Evolutionary conservation across 2,113 vertebrate genomes (phyloP).

Genomic region (Atherinomorus stipes): DNA sequence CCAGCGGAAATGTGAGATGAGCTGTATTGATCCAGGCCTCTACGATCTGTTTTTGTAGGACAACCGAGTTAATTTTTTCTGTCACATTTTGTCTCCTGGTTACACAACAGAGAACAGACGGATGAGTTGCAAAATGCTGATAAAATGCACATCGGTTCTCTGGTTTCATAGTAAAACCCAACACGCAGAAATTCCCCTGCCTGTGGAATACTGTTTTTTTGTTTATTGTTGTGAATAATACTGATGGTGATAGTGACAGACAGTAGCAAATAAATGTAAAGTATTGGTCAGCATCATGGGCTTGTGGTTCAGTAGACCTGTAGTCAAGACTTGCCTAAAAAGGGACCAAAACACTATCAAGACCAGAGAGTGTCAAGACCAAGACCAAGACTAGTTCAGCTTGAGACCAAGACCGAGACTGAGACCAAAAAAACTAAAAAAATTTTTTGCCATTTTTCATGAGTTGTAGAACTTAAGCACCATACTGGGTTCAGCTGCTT

Average conservation of each 20-base stretch:
- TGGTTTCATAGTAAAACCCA: conserved; percentile 35
- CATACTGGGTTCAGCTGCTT: too few species aligned
- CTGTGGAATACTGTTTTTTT: not conserved
- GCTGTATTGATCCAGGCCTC: conserved; percentile 59
- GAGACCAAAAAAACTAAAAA: too few species aligned
- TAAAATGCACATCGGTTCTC: not conserved
- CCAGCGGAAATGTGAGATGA: conserved; percentile 53
- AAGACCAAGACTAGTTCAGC: too few species aligned
- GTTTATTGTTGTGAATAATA: conserved; percentile 6
- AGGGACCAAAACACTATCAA: too few species aligned
- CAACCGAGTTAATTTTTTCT: conserved; percentile 16
- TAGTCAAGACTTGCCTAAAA: too few species aligned
- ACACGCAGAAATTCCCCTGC: conserved; percentile 1
- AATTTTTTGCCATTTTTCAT: too few species aligned
- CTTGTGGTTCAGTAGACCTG: too few species aligned
- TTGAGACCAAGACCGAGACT: too few species aligned
- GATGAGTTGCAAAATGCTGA: conserved; percentile 25
- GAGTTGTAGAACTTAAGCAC: too few species aligned
- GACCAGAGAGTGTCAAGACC: too few species aligned
- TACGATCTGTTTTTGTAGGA: conserved; percentile 50
- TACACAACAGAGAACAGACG: conserved; percentile 28
- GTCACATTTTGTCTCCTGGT: conserved; percentile 35
- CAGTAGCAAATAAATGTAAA: too few species aligned
- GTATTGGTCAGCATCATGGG: too few species aligned
- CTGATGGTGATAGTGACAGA: not conserved